Conservation (phyloP, 2,113 vertebrate genomes). For the Anhinga rufa region DNA sequence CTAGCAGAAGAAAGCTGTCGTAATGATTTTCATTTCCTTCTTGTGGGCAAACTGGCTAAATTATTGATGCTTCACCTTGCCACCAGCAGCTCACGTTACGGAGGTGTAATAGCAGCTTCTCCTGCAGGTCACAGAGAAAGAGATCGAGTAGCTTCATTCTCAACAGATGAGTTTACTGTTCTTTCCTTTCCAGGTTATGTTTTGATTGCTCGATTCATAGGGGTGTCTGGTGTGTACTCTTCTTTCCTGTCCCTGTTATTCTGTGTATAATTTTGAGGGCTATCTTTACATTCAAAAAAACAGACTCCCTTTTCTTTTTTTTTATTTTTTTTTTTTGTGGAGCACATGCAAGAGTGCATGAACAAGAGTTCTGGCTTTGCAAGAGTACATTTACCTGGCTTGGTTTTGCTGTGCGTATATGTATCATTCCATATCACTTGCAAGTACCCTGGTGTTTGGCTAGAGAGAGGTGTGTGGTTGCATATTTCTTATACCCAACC, state of each 20-base stretch:
- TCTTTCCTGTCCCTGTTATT: not conserved
- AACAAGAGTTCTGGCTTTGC: not conserved
- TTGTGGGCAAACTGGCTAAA: not conserved
- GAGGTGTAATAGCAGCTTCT: conserved; percentile 26
- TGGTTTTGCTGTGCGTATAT: not conserved
- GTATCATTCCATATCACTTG: not conserved
- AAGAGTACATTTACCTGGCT: not conserved
- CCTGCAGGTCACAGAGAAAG: not conserved
- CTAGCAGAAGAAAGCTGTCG: not conserved
- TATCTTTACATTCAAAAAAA: not conserved
- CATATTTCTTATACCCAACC: not conserved
- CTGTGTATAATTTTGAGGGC: not conserved
- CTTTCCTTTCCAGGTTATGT: not conserved
- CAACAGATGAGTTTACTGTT: not conserved
- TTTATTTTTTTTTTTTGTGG: not conserved
- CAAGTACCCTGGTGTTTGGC: not conserved
- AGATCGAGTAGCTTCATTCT: not conserved
- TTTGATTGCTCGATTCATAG: not conserved
- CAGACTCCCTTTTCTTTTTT: not conserved
- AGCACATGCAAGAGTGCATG: fast-evolving
- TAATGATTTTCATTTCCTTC: not conserved
- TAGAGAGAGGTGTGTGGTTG: not conserved
- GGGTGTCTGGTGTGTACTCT: not conserved
- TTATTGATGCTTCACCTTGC: conserved; percentile 36
- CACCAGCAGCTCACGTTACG: not conserved